Evolutionary conservation across 2,797 vertebrate genomes (phyloP).

Genomic region (Neomorphus geoffroyi): DNA sequence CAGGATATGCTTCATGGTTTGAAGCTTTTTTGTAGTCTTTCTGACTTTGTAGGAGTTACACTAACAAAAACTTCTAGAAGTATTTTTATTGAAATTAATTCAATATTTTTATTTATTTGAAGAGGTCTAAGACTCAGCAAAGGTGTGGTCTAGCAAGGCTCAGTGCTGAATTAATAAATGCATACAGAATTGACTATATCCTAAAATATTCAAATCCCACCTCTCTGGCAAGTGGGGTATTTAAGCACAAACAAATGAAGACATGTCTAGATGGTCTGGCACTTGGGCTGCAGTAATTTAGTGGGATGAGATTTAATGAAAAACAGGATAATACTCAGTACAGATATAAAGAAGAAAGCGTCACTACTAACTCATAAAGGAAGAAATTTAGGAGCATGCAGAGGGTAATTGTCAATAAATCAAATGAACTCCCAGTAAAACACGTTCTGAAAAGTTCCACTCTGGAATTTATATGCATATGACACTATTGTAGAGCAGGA

Average conservation of each 20-base stretch:
- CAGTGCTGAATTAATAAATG: neutral
- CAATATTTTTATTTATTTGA: neutral
- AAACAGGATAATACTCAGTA: slow-evolving; percentile 29
- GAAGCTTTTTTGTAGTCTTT: neutral
- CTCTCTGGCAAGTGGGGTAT: neutral
- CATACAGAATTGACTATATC: neutral
- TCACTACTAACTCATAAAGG: slow-evolving; percentile 20
- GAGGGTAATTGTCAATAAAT: slow-evolving; percentile 56
- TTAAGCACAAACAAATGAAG: slow-evolving; percentile 20
- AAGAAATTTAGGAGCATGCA: slow-evolving; percentile 44
- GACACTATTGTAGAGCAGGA: neutral
- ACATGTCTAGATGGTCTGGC: neutral
- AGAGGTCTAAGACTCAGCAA: neutral
- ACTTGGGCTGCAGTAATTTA: slow-evolving; percentile 33
- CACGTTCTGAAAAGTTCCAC: slow-evolving; percentile 22
- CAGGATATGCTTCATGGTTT: neutral
- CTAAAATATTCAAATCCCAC: neutral
- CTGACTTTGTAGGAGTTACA: neutral
- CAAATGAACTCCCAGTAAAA: slow-evolving; percentile 8
- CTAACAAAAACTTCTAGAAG: neutral
- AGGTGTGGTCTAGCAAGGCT: neutral
- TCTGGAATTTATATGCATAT: slow-evolving; percentile 20
- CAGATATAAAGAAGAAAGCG: slow-evolving; percentile 37
- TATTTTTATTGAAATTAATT: neutral
- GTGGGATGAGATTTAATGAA: slow-evolving; percentile 47